Evolutionary conservation across 2,113 vertebrate species (phyloP).

Genomic region (Pao palembangensis): DNA sequence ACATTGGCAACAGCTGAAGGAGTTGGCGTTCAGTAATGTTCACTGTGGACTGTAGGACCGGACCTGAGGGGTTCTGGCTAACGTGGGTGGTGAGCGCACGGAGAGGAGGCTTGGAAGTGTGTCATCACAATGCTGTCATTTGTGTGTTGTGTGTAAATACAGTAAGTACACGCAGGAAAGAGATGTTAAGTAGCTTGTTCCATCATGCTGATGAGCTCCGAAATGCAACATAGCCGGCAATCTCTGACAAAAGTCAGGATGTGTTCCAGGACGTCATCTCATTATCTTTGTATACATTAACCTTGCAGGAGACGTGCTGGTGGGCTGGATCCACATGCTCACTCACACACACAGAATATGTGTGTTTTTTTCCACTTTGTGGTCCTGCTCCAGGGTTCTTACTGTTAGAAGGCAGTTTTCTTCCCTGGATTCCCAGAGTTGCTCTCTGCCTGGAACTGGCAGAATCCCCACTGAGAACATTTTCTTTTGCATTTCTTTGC

Average conservation of each 20-base stretch:
- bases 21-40: conserved; percentile 24
- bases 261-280: conserved; percentile 61
- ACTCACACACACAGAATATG: too few relatives aligned
- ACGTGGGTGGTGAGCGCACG: conserved; percentile 22
- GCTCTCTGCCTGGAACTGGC: too few relatives aligned
- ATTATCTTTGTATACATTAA: conserved; percentile 72
- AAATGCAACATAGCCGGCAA: conserved; percentile 60
- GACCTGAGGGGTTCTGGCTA: conserved; percentile 29
- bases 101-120: conserved; percentile 20
- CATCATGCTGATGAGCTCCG: conserved; percentile 63
- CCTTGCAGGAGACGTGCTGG: conserved; percentile 47
- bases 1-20: neutral
- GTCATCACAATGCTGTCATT: conserved; percentile 31
- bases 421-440: too few relatives aligned
- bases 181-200: conserved; percentile 64
- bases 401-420: too few relatives aligned
- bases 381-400: too few relatives aligned
- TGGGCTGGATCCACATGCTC: conserved; percentile 9
- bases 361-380: too few relatives aligned
- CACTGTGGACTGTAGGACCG: conserved; percentile 26
- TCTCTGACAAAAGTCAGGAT: conserved; percentile 46
- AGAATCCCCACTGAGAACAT: too few relatives aligned
- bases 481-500: too few relatives aligned
- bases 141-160: neutral
- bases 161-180: conserved; percentile 41